A percentile compares a stretch with the other conserved stretches of the same genome.
Conservation (phyloP, 2,888 invertebrate genomes). For the Acheta domesticus region DNA sequence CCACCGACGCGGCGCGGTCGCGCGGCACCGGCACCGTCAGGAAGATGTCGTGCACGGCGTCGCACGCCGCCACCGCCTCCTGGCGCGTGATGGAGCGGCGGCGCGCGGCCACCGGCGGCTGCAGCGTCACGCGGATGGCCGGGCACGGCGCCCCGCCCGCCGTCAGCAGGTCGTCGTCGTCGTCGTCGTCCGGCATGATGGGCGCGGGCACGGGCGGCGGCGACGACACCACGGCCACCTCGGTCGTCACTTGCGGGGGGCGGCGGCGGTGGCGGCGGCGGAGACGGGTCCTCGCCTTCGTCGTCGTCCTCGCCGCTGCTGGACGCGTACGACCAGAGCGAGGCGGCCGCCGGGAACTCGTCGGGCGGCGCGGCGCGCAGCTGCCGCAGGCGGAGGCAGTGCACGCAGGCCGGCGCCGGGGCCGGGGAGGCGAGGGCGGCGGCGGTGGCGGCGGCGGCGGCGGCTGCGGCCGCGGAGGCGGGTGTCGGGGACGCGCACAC, state of each 20-base stretch:
- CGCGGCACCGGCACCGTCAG: slow-evolving; percentile 79
- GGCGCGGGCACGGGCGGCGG: slow-evolving; percentile 54
- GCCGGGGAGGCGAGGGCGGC: slow-evolving; percentile 50
- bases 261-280: slow-evolving; percentile 57
- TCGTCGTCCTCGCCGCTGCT: slow-evolving; percentile 40
- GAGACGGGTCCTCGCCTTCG: slow-evolving; percentile 50
- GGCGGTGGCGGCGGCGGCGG: slow-evolving; percentile 48
- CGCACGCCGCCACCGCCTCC: slow-evolving; percentile 70
- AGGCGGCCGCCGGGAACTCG: slow-evolving; percentile 52
- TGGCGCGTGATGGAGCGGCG: slow-evolving; percentile 74
- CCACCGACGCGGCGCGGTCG: slow-evolving; percentile 83
- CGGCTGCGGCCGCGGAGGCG: slow-evolving; percentile 20
- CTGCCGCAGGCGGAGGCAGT: slow-evolving; percentile 51
- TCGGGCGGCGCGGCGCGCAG: slow-evolving; percentile 4
- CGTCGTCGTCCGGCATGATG: slow-evolving; percentile 48
- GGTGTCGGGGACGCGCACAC: slow-evolving; percentile 18
- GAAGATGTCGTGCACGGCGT: slow-evolving; percentile 65
- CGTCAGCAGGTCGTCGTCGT: slow-evolving; percentile 23
- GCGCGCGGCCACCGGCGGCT: slow-evolving; percentile 44
- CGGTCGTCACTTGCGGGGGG: slow-evolving; percentile 54
- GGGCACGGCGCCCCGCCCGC: slow-evolving; percentile 43
- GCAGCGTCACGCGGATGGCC: slow-evolving; percentile 54
- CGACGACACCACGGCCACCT: slow-evolving; percentile 55
- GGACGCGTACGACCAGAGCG: slow-evolving; percentile 49
- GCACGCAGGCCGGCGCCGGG: slow-evolving; percentile 63